A percentile compares a stretch with the other conserved stretches of the same genome.
Evolutionary conservation across 2,797 vertebrate genomes (phyloP).

Genomic region (Betta splendens): DNA sequence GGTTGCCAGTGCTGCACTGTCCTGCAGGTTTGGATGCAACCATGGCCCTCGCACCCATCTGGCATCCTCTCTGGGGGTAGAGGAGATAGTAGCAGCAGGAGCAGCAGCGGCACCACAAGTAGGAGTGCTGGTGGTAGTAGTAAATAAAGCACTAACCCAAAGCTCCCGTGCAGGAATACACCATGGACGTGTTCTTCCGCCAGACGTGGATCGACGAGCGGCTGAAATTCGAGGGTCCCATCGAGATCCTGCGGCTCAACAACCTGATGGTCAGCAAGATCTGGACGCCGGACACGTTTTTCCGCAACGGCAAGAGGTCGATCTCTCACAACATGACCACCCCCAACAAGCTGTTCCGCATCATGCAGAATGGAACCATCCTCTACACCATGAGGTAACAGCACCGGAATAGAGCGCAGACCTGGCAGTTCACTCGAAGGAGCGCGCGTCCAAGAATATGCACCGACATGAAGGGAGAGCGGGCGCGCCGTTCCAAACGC

Average conservation of each 20-base stretch:
- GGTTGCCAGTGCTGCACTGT: slow-evolving; percentile 45
- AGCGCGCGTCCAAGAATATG: slow-evolving; percentile 67
- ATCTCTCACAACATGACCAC: slow-evolving; percentile 91
- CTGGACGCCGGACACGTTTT: slow-evolving; percentile 88
- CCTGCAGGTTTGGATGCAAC: slow-evolving; percentile 64
- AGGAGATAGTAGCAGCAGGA: slow-evolving; percentile 45
- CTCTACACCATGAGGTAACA: slow-evolving; percentile 88
- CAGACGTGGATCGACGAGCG: slow-evolving; percentile 86
- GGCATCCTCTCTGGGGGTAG: slow-evolving; percentile 74
- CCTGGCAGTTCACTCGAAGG: slow-evolving; percentile 66
- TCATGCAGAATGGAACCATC: slow-evolving; percentile 90
- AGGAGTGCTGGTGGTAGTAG: slow-evolving; percentile 27
- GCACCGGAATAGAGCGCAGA: slow-evolving; percentile 71
- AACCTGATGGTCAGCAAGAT: slow-evolving; percentile 90
- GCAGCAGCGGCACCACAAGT: slow-evolving; percentile 45
- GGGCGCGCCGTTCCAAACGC: slow-evolving; percentile 53
- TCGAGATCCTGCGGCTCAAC: slow-evolving; percentile 86
- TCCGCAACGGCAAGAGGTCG: slow-evolving; percentile 88
- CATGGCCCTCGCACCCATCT: slow-evolving; percentile 69
- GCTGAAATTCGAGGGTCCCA: slow-evolving; percentile 84
- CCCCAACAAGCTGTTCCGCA: slow-evolving; percentile 89
- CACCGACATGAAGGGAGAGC: slow-evolving; percentile 62
- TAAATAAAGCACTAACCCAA: slow-evolving; percentile 43
- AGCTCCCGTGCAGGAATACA: slow-evolving; percentile 79
- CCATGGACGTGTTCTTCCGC: slow-evolving; percentile 88